phyloP scores from a whole-genome alignment of 2,888 invertebrate genomes.

The Acleris emargana region DNA sequence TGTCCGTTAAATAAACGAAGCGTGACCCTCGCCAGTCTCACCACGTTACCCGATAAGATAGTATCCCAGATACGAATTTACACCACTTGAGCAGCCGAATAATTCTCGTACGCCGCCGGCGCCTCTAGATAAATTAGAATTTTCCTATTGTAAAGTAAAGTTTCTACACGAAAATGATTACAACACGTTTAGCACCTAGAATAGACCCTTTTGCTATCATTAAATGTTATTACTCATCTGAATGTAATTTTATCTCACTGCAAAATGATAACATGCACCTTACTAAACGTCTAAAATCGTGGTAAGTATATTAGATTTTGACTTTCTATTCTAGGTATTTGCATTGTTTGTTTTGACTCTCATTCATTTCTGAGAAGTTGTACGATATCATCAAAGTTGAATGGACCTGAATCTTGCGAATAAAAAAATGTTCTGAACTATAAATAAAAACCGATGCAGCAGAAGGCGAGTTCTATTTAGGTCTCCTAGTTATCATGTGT shows the following conservation, averaged over 20 bases:
- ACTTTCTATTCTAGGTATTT: conserved; percentile 1
- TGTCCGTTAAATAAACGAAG: conserved; percentile 3
- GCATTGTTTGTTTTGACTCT: background rate
- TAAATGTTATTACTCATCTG: background rate
- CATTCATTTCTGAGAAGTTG: conserved; percentile 1
- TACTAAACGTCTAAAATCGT: background rate
- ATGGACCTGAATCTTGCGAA: conserved; percentile 6
- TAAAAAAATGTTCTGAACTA: background rate
- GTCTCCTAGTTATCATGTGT: conserved; percentile 25
- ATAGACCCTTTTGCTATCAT: background rate
- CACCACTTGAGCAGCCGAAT: conserved; percentile 20
- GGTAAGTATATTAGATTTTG: background rate
- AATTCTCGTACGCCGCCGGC: background rate
- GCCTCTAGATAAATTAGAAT: background rate
- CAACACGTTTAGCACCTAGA: too few species aligned
- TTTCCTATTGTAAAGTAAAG: background rate
- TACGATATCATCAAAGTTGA: conserved; percentile 6
- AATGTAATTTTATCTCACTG: conserved; percentile 3
- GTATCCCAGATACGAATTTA: background rate
- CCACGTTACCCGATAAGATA: conserved; percentile 24
- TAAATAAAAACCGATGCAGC: conserved; percentile 12
- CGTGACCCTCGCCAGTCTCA: conserved; percentile 26
- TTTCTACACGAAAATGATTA: too few species aligned
- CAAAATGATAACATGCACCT: background rate
- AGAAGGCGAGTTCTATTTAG: conserved; percentile 16